phyloP scores from a whole-genome alignment of 1,140 invertebrate genomes.

The Oreohelix idahoensis region DNA sequence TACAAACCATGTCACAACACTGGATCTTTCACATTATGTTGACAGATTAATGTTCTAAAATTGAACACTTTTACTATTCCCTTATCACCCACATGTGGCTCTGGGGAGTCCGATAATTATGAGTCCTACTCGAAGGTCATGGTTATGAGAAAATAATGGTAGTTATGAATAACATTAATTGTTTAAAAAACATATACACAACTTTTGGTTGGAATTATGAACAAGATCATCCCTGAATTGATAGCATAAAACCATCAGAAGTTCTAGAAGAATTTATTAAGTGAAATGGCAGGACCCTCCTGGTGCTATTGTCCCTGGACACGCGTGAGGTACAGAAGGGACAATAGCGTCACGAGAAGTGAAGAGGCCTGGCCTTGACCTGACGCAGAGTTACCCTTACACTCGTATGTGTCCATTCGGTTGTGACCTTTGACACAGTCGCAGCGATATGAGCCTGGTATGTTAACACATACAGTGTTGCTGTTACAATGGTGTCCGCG shows the following conservation, averaged over 20 bases:
- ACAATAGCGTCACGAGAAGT: slow-evolving; percentile 30
- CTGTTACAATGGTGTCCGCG: slow-evolving; percentile 81
- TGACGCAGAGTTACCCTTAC: slow-evolving; percentile 54
- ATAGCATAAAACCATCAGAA: background rate
- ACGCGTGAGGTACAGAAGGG: slow-evolving; percentile 26
- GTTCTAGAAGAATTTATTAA: background rate
- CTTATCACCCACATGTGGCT: no score
- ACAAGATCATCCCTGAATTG: background rate
- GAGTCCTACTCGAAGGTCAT: no score
- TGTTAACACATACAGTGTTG: slow-evolving; percentile 77
- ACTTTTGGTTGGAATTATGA: background rate
- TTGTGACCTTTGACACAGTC: slow-evolving; percentile 63
- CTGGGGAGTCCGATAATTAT: no score
- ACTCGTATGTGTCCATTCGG: slow-evolving; percentile 59
- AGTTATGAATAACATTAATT: no score
- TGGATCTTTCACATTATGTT: no score
- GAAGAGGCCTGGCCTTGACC: slow-evolving; percentile 16
- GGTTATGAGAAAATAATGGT: no score
- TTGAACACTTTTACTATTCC: no score
- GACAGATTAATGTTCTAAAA: no score
- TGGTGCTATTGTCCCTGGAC: no score
- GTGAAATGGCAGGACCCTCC: no score
- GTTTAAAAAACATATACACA: background rate
- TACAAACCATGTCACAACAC: no score
- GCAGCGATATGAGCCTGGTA: slow-evolving; percentile 68